Conservation (phyloP, 2,888 invertebrate species). For the Pandemis cinnamomeana region DNA sequence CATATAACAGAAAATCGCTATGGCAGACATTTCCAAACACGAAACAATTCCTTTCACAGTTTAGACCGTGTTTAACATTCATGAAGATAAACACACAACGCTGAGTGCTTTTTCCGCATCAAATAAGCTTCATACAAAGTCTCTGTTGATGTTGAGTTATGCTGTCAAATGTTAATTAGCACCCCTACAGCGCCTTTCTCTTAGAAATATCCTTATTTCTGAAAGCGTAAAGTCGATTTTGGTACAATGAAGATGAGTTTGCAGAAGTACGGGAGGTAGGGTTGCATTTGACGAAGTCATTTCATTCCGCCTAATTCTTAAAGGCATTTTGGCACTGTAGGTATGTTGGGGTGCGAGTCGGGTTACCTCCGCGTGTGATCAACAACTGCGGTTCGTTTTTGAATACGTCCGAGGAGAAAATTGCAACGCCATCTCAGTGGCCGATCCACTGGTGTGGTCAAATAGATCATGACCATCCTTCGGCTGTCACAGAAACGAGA, state of each 20-base stretch:
- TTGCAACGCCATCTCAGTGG: too few species aligned
- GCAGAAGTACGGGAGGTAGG: not conserved
- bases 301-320: not conserved
- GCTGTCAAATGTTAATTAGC: not conserved
- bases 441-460: too few species aligned
- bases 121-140: slow-evolving; percentile 1
- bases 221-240: not conserved
- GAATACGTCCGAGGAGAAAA: too few species aligned
- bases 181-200: not conserved
- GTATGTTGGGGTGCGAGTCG: too few species aligned
- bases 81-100: slow-evolving; percentile 3
- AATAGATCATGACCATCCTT: too few species aligned
- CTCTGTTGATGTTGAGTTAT: not conserved
- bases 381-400: too few species aligned
- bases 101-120: slow-evolving; percentile 3
- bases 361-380: too few species aligned
- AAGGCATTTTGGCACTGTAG: too few species aligned
- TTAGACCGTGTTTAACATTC: slow-evolving; percentile 16
- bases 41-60: not conserved
- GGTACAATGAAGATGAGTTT: not conserved
- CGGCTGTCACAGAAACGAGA: too few species aligned
- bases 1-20: too few species aligned
- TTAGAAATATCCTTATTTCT: not conserved
- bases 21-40: not conserved
- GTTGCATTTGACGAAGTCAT: not conserved